phyloP scores from a whole-genome alignment of 2,888 invertebrate genomes.

The Amphipoea oculea region DNA sequence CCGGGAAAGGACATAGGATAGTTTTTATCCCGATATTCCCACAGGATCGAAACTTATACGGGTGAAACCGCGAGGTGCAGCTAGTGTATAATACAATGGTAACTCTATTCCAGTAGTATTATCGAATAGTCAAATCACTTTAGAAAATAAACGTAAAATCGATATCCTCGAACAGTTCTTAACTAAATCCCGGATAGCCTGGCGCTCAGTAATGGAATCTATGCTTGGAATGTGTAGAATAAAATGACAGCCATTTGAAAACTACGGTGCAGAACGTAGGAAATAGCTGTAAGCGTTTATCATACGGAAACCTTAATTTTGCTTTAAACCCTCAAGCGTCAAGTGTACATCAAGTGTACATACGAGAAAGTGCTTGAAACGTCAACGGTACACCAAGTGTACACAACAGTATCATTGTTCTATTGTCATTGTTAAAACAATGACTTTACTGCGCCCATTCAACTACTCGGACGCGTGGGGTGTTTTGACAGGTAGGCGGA shows the following conservation, averaged over 20 bases:
- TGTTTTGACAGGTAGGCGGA: too few species aligned
- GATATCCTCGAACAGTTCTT: slow-evolving; percentile 32
- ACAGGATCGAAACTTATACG: too few species aligned
- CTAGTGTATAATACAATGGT: background rate
- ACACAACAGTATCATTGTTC: too few species aligned
- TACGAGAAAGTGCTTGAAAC: too few species aligned
- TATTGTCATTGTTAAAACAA: too few species aligned
- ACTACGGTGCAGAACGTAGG: background rate
- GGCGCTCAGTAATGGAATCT: slow-evolving; percentile 35
- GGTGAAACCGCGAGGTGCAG: too few species aligned
- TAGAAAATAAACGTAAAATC: slow-evolving; percentile 34
- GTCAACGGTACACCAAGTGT: too few species aligned
- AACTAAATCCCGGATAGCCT: slow-evolving; percentile 31
- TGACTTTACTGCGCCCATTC: too few species aligned
- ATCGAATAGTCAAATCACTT: slow-evolving; percentile 45
- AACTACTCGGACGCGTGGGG: too few species aligned
- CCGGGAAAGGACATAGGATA: too few species aligned
- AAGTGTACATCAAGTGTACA: too few species aligned
- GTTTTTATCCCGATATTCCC: too few species aligned
- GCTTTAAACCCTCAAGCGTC: background rate
- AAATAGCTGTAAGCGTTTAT: background rate
- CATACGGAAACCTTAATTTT: background rate
- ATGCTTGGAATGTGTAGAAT: slow-evolving; percentile 21
- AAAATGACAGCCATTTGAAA: slow-evolving; percentile 34
- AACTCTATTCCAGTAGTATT: slow-evolving; percentile 12